Evolutionary conservation across 2,888 invertebrate species (phyloP), one percentile per base, ranked within the genome.

Genomic region (Ypsolopha scabrella): DNA sequence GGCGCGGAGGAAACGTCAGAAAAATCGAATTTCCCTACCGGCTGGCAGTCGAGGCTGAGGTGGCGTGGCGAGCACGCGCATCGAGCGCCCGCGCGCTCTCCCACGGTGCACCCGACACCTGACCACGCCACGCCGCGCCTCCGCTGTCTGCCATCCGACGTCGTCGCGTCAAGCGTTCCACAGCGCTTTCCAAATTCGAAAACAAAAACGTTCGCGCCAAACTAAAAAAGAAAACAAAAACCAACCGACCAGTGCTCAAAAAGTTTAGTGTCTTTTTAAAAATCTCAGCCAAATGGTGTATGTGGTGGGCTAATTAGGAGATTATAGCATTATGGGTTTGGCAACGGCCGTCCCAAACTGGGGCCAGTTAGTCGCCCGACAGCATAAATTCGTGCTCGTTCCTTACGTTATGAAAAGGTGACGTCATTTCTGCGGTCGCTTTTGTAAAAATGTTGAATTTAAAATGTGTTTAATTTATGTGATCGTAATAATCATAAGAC

Each of bases 1-100:
- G 85, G 85, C 80, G 85, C 81, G 85, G 85, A 82, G 83, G 81
- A 85, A 82, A 83, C 79, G 83, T 82, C 82, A 82, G 81, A 80
- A 83, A 85, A 85, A 86, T 85, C 85, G 85, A 85, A 85, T 82
- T 83, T 45, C 50, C 14, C 39, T 81, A 77, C 81, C 80, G 77
- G 80, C 70, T 81, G 82, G 75, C 86, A 86, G 86, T 85, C 80
- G 82, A 71, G 73, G 72, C 65, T 71, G 69, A 78, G 82, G 80
- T 81, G 85, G 82, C 85, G 85, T 70, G 80, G 79, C 80, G 85
- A 36, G 51, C 51, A 46, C 72, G 80, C 76, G 77, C 76, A 69
- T 64, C 64, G 62, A 75, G 75, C 78, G 75, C 81, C 71, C 79
- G 80, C 77, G 76, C 80, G 75, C 75, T 74, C 68, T 57, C 57